phyloP scores from a whole-genome alignment of 2,888 invertebrate genomes.

The Gisinianus flammeolus region DNA sequence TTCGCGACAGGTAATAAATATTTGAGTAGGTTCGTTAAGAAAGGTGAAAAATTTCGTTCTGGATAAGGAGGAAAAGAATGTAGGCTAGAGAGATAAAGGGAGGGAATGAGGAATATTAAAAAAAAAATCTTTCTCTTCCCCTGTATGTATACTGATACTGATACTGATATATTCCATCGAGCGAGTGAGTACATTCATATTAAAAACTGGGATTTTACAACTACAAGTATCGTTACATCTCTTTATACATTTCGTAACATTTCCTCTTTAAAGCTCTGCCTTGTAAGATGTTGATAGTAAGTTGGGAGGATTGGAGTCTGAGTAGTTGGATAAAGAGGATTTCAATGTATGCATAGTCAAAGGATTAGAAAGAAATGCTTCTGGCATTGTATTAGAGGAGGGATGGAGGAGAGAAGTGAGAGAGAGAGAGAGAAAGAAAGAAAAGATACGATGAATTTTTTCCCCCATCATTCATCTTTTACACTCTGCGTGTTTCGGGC shows the following conservation, averaged over 20 bases:
- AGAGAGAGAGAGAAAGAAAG: not conserved
- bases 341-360: not conserved
- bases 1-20: slow-evolving; percentile 55
- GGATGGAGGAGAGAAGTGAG: not conserved
- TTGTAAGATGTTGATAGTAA: too few relatives aligned
- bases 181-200: not conserved
- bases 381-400: slow-evolving; percentile 23
- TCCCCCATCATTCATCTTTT: slow-evolving; percentile 41
- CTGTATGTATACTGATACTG: not conserved
- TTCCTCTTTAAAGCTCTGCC: not conserved
- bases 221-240: not conserved
- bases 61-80: slow-evolving; percentile 30
- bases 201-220: not conserved
- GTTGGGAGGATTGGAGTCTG: not conserved
- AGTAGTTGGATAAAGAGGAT: not conserved
- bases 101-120: slow-evolving; percentile 8
- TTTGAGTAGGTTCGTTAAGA: slow-evolving; percentile 38
- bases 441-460: slow-evolving; percentile 27
- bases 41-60: slow-evolving; percentile 23
- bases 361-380: slow-evolving; percentile 16
- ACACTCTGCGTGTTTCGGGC: slow-evolving; percentile 28
- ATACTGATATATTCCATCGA: not conserved
- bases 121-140: slow-evolving; percentile 2
- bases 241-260: not conserved
- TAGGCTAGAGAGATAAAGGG: slow-evolving; percentile 15